phyloP scores from a whole-genome alignment of 2,797 vertebrate species.

The Mormyrus proboscirostris region DNA sequence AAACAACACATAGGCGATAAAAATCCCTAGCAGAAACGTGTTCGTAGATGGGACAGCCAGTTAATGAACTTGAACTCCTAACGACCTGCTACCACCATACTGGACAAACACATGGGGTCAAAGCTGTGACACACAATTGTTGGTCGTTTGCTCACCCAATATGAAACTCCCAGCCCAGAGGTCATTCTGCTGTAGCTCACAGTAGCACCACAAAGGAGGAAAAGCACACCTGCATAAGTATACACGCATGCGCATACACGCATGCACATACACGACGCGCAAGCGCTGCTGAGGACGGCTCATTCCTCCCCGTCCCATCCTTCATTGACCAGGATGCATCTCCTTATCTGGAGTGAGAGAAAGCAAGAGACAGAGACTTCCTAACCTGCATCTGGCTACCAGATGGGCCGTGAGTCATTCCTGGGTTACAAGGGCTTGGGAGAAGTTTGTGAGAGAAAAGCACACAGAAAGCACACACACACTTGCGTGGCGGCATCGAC shows the following conservation, averaged over 20 bases:
- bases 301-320: background rate
- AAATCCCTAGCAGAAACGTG: background rate
- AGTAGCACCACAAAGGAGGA: conserved; percentile 31
- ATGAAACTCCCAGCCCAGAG: conserved; percentile 28
- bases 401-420: conserved; percentile 49
- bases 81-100: conserved; percentile 31
- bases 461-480: conserved; percentile 20
- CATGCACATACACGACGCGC: too few relatives aligned
- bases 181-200: conserved; percentile 34
- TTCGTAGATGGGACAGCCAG: conserved; percentile 21
- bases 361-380: conserved; percentile 28
- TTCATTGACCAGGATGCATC: conserved; percentile 10
- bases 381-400: conserved; percentile 46
- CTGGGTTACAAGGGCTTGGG: conserved; percentile 47
- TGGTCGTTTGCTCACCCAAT: conserved; percentile 34
- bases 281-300: background rate
- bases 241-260: conserved; percentile 17
- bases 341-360: conserved; percentile 25
- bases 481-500: conserved; percentile 18
- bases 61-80: conserved; percentile 50
- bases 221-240: conserved; percentile 28
- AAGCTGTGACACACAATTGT: conserved; percentile 31
- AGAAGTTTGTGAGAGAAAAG: conserved; percentile 33
- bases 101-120: conserved; percentile 41
- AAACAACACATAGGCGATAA: background rate